Evolutionary conservation across 2,888 invertebrate species (phyloP).

Genomic region (Ornithoptera priamus): DNA sequence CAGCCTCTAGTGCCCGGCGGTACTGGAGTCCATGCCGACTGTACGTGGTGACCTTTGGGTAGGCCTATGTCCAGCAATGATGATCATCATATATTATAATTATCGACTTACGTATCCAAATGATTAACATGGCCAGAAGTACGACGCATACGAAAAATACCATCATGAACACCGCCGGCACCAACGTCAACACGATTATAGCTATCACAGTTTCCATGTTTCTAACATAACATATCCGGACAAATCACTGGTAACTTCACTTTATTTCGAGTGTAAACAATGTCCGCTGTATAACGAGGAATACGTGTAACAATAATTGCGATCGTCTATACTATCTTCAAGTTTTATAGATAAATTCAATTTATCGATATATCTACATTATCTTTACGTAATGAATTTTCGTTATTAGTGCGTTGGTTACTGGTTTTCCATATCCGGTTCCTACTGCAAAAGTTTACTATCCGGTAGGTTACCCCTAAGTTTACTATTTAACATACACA

Average conservation of each 20-base stretch:
- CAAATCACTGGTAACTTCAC: neutral
- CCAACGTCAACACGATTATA: neutral
- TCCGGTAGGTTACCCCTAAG: no score
- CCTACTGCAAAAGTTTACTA: neutral
- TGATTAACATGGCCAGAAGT: slow-evolving; percentile 4
- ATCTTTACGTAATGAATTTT: neutral
- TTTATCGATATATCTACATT: neutral
- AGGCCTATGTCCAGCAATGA: no score
- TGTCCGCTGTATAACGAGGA: neutral
- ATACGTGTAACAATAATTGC: neutral
- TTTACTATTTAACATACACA: no score
- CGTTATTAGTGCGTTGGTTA: neutral
- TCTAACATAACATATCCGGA: neutral
- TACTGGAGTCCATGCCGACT: no score
- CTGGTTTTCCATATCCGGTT: neutral
- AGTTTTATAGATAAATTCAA: slow-evolving; percentile 7
- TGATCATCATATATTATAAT: no score
- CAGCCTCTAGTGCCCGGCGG: no score
- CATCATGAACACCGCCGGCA: slow-evolving; percentile 18
- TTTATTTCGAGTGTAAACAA: slow-evolving; percentile 5
- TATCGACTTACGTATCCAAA: slow-evolving; percentile 22
- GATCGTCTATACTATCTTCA: slow-evolving; percentile 14
- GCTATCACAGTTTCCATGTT: neutral
- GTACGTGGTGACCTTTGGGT: no score
- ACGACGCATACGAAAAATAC: slow-evolving; percentile 16